Evolutionary conservation across 2,888 invertebrate genomes (phyloP).

Genomic region (Pollenia griseotomentosa): DNA sequence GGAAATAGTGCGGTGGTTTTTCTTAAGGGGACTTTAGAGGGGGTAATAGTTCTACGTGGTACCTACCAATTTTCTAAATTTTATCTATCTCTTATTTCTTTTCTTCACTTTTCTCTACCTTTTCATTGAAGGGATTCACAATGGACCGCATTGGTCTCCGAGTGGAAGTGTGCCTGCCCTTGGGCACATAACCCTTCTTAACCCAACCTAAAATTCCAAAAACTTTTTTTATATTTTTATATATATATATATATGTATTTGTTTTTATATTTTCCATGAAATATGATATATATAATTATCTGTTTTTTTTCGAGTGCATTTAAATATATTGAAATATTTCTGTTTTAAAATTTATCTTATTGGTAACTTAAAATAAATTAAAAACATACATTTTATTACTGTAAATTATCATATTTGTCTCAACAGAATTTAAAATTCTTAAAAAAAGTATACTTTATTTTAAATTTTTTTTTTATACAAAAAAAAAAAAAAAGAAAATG

Average conservation of each 20-base stretch:
- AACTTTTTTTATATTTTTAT: slow-evolving; percentile 33
- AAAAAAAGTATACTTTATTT: slow-evolving; percentile 23
- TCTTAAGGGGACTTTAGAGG: no score
- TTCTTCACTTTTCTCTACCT: no score
- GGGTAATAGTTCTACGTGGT: no score
- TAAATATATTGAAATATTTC: slow-evolving; percentile 61
- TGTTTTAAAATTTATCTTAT: slow-evolving; percentile 30
- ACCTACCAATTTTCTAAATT: no score
- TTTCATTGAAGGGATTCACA: no score
- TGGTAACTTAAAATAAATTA: slow-evolving; percentile 24
- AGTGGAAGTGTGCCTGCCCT: no score
- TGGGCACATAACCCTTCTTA: no score
- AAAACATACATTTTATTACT: slow-evolving; percentile 27
- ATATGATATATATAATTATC: slow-evolving; percentile 64
- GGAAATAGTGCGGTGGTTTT: no score
- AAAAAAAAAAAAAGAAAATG: background rate
- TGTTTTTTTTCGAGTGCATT: slow-evolving; percentile 65
- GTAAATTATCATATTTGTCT: slow-evolving; percentile 1
- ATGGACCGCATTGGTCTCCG: no score
- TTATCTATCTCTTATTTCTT: no score
- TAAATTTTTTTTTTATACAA: background rate
- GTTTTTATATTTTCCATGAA: slow-evolving; percentile 67
- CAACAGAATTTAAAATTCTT: slow-evolving; percentile 54
- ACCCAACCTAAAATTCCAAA: no score
- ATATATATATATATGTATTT: slow-evolving; percentile 26